phyloP scores from a whole-genome alignment of 2,888 invertebrate genomes.

The Morpho helenor region DNA sequence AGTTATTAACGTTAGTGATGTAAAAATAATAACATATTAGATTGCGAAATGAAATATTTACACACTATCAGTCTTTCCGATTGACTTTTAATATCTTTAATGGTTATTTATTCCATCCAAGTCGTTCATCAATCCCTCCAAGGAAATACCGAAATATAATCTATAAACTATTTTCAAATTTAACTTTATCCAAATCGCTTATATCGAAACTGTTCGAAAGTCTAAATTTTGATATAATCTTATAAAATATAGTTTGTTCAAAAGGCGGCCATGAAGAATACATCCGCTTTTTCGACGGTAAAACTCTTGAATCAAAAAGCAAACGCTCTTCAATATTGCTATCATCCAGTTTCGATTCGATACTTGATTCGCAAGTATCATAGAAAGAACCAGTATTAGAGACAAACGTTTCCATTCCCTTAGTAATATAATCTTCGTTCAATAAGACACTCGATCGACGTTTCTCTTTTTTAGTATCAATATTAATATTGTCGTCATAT shows the following conservation, averaged over 20 bases:
- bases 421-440: neutral
- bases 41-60: too few relatives aligned
- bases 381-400: slow-evolving; percentile 35
- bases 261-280: slow-evolving; percentile 65
- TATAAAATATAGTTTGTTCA: slow-evolving; percentile 62
- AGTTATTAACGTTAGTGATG: too few relatives aligned
- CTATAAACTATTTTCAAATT: slow-evolving; percentile 10
- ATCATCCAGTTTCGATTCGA: slow-evolving; percentile 17
- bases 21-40: too few relatives aligned
- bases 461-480: neutral
- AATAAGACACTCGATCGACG: slow-evolving; percentile 1
- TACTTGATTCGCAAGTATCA: slow-evolving; percentile 36
- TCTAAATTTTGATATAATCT: slow-evolving; percentile 60
- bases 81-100: neutral
- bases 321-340: slow-evolving; percentile 29
- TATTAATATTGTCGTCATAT: neutral
- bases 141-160: neutral
- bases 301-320: slow-evolving; percentile 36
- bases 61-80: too few relatives aligned
- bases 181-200: slow-evolving; percentile 43
- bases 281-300: slow-evolving; percentile 29
- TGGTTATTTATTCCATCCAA: neutral
- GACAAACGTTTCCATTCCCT: slow-evolving; percentile 4
- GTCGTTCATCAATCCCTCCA: neutral
- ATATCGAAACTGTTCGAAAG: slow-evolving; percentile 71